Evolutionary conservation across 2,113 vertebrate species (phyloP).

Genomic region (Myiopsitta monachus): DNA sequence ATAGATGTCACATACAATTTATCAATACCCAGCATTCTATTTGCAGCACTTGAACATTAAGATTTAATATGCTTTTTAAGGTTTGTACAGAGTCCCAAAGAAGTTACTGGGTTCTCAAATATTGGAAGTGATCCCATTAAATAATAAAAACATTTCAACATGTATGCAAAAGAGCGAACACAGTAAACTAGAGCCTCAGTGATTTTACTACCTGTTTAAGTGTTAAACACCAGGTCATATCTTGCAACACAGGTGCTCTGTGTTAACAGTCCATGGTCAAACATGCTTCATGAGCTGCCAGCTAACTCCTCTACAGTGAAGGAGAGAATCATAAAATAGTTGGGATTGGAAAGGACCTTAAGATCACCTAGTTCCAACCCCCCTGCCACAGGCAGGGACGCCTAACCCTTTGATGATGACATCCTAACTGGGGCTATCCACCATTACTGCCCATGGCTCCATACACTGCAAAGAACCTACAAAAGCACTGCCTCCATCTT

Average conservation of each 20-base stretch:
- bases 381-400: not conserved
- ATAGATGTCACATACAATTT: slow-evolving; percentile 30
- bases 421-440: not conserved
- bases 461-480: not conserved
- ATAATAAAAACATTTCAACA: not conserved
- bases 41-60: not conserved
- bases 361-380: not conserved
- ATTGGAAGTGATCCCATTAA: not conserved
- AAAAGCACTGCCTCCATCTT: not conserved
- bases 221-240: not conserved
- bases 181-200: not conserved
- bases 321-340: not conserved
- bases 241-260: not conserved
- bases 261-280: not conserved
- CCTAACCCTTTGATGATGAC: not conserved
- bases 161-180: not conserved
- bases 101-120: not conserved
- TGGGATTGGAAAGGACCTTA: not conserved
- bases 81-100: not conserved
- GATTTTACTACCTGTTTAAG: not conserved
- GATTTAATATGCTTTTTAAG: not conserved
- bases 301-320: not conserved
- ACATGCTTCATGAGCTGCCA: not conserved
- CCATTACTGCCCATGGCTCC: not conserved
- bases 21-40: not conserved